Conservation (phyloP, 2,888 invertebrate species). For the Aporophyla nigra region DNA sequence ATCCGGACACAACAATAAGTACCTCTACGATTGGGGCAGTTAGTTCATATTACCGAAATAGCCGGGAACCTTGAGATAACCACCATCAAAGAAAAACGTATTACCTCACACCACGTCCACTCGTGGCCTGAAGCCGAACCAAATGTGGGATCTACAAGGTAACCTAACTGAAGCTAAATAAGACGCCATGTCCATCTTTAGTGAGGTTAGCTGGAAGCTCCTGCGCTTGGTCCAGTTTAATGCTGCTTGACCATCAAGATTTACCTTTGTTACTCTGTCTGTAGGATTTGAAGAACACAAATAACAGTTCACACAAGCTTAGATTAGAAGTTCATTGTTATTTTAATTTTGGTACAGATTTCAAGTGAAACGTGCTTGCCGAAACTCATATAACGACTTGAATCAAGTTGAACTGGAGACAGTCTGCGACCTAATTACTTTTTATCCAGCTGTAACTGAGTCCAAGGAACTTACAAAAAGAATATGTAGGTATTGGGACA, state of each 20-base stretch:
- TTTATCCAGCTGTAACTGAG: background rate
- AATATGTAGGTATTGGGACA: no score
- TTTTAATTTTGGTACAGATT: background rate
- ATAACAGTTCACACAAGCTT: background rate
- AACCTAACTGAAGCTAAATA: no score
- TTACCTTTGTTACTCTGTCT: background rate
- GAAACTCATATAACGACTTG: background rate
- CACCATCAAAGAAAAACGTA: background rate
- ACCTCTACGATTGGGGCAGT: background rate
- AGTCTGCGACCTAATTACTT: background rate
- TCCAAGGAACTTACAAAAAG: background rate
- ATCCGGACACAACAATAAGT: slow-evolving; percentile 31
- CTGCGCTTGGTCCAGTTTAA: background rate
- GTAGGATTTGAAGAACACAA: background rate
- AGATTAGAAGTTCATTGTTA: background rate
- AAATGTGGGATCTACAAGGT: no score
- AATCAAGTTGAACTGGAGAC: background rate
- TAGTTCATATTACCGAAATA: no score
- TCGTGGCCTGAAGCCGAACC: no score
- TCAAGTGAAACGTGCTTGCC: no score
- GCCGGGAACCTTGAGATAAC: no score
- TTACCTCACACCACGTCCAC: background rate
- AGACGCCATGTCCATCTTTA: background rate
- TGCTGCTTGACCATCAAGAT: background rate
- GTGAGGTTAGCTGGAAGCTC: background rate